Base-by-base conservation (phyloP, 2,797 vertebrate genomes). In the Eulemur albifrons region DNA sequence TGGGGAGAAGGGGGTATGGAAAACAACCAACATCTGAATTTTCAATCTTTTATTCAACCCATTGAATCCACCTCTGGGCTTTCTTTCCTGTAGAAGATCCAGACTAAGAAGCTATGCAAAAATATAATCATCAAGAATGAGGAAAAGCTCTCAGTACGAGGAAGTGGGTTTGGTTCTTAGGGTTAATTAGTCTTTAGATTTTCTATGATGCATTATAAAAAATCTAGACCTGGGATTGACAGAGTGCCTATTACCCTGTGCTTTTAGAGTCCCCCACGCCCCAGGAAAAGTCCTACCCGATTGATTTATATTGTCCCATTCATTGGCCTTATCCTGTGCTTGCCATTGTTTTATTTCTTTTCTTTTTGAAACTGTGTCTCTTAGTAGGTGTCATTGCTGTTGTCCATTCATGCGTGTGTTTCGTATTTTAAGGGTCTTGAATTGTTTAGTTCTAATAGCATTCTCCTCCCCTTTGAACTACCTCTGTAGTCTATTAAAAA, bases 381-480 rank as follows among this genome's bases (percentile, higher is more conserved):
- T 89, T 80, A 54, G 61, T 90, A n/a, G 65, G 61, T 43, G 17
- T 69, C n/a, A 73, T 25, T 88, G 65, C 83, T 73, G 21, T 85
- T 83, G n/a, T 81, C 72, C 54, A 1, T 76, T 25, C 5, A 4
- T 90, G 43, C 32, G 38, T 63, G 45, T 75, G 61, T 79, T 90
- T 94, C 57, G 25, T 93, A 87, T 79, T 96, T 96, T 76, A 72
- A 84, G 61, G 43, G 52, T 82, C 73, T 87, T 91, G 93, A 93
- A 63, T 77, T 72, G 35, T 48, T 57, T 25, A 12, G 35, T 83
- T 89, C 67, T 76, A 83, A 93, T 20, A 90, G 23, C 57, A 81
- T 95, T 72, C 18, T 4, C 69, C 48, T 70, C 38, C 18, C 30
- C 23, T 94, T 88, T 94, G 43, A 95, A 90, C 48, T 80, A 70